Evolutionary conservation across 2,113 vertebrate species (phyloP).

Genomic region (Calcarius ornatus): DNA sequence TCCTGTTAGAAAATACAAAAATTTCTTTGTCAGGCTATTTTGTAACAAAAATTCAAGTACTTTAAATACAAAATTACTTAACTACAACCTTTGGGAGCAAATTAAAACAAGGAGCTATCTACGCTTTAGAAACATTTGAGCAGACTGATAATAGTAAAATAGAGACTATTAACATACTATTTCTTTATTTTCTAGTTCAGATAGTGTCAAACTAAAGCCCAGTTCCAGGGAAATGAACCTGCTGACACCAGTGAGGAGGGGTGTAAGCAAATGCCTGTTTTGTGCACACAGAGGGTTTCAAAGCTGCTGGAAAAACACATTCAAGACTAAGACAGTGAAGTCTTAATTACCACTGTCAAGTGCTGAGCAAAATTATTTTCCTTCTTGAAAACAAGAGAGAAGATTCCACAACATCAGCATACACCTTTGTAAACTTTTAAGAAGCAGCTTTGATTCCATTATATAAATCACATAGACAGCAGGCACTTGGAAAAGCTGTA

Average conservation of each 20-base stretch:
- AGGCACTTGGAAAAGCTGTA: background rate
- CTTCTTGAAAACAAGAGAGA: background rate
- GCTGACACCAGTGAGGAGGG: rapidly evolving
- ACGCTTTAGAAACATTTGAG: background rate
- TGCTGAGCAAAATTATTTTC: background rate
- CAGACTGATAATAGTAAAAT: rapidly evolving
- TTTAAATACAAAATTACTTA: background rate
- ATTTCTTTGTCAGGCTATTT: background rate
- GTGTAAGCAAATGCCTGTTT: rapidly evolving
- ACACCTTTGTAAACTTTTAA: background rate
- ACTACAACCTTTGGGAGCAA: background rate
- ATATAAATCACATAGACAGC: rapidly evolving
- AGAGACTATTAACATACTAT: background rate
- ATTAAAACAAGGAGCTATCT: background rate
- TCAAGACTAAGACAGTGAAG: background rate
- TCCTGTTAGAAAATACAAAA: slow-evolving; percentile 71
- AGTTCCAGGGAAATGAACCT: background rate
- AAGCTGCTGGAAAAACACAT: background rate
- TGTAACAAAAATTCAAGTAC: background rate
- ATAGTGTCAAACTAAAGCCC: background rate
- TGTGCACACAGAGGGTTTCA: background rate
- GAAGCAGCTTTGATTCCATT: background rate
- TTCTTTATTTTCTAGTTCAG: background rate
- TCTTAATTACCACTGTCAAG: background rate
- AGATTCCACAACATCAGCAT: background rate